These are phyloP conservation scores for Fratercula arctica DNA, from an alignment of 2,797 vertebrate species.

Conservation along the genomic window DNA sequence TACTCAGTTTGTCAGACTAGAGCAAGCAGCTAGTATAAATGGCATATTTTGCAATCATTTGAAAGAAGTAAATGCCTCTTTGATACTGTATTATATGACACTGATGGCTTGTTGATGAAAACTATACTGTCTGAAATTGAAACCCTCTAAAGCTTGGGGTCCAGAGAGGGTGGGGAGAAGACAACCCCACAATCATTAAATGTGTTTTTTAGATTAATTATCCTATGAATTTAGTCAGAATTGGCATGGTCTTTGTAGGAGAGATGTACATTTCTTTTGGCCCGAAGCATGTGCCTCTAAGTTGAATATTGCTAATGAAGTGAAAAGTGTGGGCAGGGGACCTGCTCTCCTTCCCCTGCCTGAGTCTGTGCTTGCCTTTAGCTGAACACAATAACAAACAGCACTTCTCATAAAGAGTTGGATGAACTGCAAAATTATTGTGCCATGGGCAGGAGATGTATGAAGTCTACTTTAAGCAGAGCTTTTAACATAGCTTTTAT, in stretches of 20 bases:
- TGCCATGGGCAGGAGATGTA: not conserved
- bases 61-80: not conserved
- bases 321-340: not conserved
- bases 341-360: not conserved
- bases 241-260: not conserved
- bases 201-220: not conserved
- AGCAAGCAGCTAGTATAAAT: not conserved
- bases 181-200: not conserved
- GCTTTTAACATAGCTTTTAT: not conserved
- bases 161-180: accelerated
- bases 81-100: not conserved
- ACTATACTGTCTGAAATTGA: not conserved
- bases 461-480: not conserved
- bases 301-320: not conserved
- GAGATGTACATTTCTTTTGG: not conserved
- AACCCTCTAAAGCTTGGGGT: not conserved
- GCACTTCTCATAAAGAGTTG: not conserved
- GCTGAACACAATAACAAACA: not conserved
- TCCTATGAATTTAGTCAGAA: not conserved
- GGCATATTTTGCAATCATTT: not conserved
- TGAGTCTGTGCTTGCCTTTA: not conserved
- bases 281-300: not conserved
- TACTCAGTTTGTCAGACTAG: not conserved
- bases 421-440: not conserved
- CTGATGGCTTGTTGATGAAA: not conserved